Base-by-base conservation (phyloP, 2,888 invertebrate species). In the Schizotus pectinicornis region DNA sequence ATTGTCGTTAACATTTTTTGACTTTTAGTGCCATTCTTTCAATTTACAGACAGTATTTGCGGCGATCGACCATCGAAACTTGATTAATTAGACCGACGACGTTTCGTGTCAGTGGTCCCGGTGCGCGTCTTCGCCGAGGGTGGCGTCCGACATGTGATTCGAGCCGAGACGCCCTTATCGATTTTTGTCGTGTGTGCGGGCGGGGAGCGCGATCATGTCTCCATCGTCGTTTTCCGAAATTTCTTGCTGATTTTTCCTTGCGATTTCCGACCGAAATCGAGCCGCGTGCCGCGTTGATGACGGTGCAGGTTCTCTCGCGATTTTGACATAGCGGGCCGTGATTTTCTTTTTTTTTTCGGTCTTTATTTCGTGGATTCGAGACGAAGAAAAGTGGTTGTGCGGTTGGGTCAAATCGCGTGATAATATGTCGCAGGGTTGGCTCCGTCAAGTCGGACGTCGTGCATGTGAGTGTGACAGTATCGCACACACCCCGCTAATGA, bases 111-210 rank as follows among this genome's bases (percentile, higher is more conserved):
- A 22, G n/a, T 9, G 34, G 37, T 43, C 31, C 12, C 39, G 35
- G 43, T 32, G 13, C 38, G 31, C 35, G 11, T 7, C 31, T 11
- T 11, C 38, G 39, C 31, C 41, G 47, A 34, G 11, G 30, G 14
- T 5, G 39, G 14, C 37, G 45, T 31, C 12, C 11, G 33, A 37
- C 54, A 47, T 54, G 54, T 54, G 47, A 54, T 54, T 41, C 32
- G n/a, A 35, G 22, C 22, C 9, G 47, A 57, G 47, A 80, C 80
- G 79, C 80, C 80, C 80, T 79, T 80, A 79, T 79, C 77, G 78
- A 79, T 79, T 79, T 80, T 78, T 76, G 22, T 22, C 61, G 41
- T 65, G 61, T 74, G 74, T 73, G 74, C 74, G 76, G 76, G 74
- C 74, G 68, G 71, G 64, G 71, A 75, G 72, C 71, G 73, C 72